Evolutionary conservation across 2,113 vertebrate species (phyloP), one percentile per base, ranked within the genome.

Genomic region (Ailuropoda melanoleuca): DNA sequence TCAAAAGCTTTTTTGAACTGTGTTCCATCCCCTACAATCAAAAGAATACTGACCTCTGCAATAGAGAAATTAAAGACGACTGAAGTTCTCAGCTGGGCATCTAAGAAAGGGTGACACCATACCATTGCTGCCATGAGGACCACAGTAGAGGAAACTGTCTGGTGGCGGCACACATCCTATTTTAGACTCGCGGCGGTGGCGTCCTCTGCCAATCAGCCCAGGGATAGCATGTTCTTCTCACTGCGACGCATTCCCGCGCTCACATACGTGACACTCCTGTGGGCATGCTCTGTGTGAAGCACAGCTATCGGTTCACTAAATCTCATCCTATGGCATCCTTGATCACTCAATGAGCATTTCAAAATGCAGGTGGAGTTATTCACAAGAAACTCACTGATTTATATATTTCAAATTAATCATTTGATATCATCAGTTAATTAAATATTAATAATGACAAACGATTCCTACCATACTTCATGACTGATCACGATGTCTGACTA

Each of bases 81-180:
- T 60, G 64, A 85, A 43, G n/a, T 6, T 39, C 15, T 29, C 39
- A 48, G 10, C 26, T 37, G 58, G 74, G 5, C 24, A 37, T 62
- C 53, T 83, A 10, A n/a, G 31, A 58, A 66, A 64, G 8, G 60
- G 10, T 3, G 15, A 15, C 66, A 26, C 8, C 5, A 46, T 13
- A 0, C 2, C 2, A 6, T 24, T 29, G 18, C n/a, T 48, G 18
- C 24, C 11, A 7, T 18, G 17, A 48, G 12, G 6, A 66, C 24
- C 17, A 17, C 2, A 10, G 13, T 1, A 17, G 19, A 43, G 72
- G 64, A 29, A 58, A 53, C n/a, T 10, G 1, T 34, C 37, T 70
- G 26, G 7, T 0, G 58, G 46, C 14, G 23, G 14, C 8, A 21
- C 1, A 18, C 3, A 4, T 66, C 34, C 18, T 24, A 18, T 1